Evolutionary conservation across 2,113 vertebrate genomes (phyloP), one percentile per base, ranked within the genome.

Genomic region (Cololabis saira): DNA sequence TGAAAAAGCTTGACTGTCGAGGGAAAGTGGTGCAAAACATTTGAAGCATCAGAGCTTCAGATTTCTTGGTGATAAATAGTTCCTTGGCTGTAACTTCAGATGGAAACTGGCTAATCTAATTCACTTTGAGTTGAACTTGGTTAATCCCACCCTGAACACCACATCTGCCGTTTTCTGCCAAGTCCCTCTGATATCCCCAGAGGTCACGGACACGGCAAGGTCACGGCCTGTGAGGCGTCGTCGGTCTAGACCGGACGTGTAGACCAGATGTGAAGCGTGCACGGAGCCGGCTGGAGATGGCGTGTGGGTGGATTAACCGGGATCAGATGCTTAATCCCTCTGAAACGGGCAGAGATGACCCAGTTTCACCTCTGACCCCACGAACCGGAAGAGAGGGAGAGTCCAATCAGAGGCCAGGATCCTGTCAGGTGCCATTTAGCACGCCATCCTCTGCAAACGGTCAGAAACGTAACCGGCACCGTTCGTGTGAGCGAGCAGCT

Each of bases 251-350:
- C 30, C 33, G 48, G 21, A 60, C 50, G 58, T 64, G 40, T 12
- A 66, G 41, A 27, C 4, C 40, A 68, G 63, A 76, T 61, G 72
- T 77, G 51, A 74, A 61, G 48, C 68, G 22, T 69, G 51, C 65
- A 47, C 62, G 58, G 12, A 57, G 21, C 56, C 59, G 61, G 77
- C 22, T 62, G 64, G n/a, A 45, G 49, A 61, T 8, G 47, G 44
- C 33, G 40, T 58, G 61, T 51, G 54, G 44, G 68, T 73, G 78
- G 82, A 88, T 90, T 88, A 87, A 79, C 78, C 30, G 54, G 86
- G 84, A 88, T 90, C 76, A 76, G 64, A 82, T 79, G 30, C 45
- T 73, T 88, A 84, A 90, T 87, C 86, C 71, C 44, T 76, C 60
- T 65, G 65, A 71, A 84, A 82, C 45, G 70, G 80, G 84, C 76